phyloP scores from a whole-genome alignment of 2,888 invertebrate genomes.

The Papilio demoleus region DNA sequence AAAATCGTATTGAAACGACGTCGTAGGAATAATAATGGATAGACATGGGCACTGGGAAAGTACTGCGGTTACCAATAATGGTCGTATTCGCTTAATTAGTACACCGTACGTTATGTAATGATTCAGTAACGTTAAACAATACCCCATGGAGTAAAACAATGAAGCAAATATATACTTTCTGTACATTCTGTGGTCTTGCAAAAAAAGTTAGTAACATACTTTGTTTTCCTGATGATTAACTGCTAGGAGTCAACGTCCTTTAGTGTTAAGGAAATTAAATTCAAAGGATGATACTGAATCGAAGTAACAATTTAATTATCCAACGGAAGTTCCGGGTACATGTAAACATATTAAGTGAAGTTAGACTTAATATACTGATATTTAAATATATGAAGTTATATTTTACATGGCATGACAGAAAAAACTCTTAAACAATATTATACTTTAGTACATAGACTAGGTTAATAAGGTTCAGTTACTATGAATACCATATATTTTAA shows the following conservation, averaged over 20 bases:
- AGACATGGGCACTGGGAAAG: constrained; percentile 72
- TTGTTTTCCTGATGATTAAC: not conserved
- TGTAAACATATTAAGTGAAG: not conserved
- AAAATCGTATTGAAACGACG: constrained; percentile 80
- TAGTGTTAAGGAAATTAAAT: not conserved
- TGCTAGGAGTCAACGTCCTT: not conserved
- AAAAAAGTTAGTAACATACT: not conserved
- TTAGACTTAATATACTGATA: not conserved
- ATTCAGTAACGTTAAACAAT: constrained; percentile 24
- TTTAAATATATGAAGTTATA: not conserved
- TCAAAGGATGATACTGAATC: not conserved
- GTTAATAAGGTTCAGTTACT: not conserved
- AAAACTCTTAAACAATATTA: too few relatives aligned
- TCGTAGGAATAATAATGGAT: constrained; percentile 76
- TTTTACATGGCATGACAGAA: too few relatives aligned
- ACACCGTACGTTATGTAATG: constrained; percentile 29
- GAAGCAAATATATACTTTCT: not conserved
- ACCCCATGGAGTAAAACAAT: constrained; percentile 6
- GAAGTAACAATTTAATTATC: not conserved
- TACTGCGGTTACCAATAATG: constrained; percentile 48
- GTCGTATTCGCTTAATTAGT: constrained; percentile 41
- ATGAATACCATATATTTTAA: not conserved
- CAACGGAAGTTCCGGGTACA: not conserved
- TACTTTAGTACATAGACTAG: too few relatives aligned
- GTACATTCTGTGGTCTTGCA: not conserved